Evolutionary conservation across 2,888 invertebrate species (phyloP), one percentile per base, ranked within the genome.

Genomic region (Corythucha ciliata): DNA sequence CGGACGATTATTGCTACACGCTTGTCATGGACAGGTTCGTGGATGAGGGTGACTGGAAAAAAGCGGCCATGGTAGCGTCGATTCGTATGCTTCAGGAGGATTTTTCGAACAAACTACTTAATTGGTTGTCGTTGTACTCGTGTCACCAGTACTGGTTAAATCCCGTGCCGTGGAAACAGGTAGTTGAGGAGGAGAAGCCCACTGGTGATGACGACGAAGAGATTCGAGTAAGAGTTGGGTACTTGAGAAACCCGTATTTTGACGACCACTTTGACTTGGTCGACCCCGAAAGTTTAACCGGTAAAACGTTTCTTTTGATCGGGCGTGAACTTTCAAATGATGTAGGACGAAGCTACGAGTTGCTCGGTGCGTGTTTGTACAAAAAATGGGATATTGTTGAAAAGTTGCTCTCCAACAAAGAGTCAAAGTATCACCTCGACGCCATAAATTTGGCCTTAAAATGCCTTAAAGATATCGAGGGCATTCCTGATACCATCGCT

Each of bases 11-110:
- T 60, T 74, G 78, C 25, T 81, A 81, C 7, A 90, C 88, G 67
- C 71, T 93, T 45, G 68, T 92, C 29, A 72, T 96, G 70, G 83
- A 94, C 65, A 74, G 76, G 49, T 81, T 88, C 62, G 69, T 94
- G 50, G 78, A 81, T 63, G 69, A 73, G 26, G 70, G 79, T 49
- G 75, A 87, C 63, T 83, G 72, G 65, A 72, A 72, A 34, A 72
- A 75, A 53, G 94, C 93, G 14, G 82, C 87, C 0, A 77, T 79
- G 66, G 72, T 90, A 14, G 87, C 88, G 0, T 75, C 77, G 49
- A 72, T 87, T 52, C 69, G 88, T 53, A 90, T 93, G 87, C 70
- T 93, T 24, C 91, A 94, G 68, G 92, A 93, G 71, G 89, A 93
- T 62, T 79, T 78, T 61, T 73, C 74, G 10, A 78, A 88, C 70